A percentile compares a stretch with the other conserved stretches of the same genome.
phyloP scores from a whole-genome alignment of 2,113 vertebrate species.

The Pachycephala philippinensis region DNA sequence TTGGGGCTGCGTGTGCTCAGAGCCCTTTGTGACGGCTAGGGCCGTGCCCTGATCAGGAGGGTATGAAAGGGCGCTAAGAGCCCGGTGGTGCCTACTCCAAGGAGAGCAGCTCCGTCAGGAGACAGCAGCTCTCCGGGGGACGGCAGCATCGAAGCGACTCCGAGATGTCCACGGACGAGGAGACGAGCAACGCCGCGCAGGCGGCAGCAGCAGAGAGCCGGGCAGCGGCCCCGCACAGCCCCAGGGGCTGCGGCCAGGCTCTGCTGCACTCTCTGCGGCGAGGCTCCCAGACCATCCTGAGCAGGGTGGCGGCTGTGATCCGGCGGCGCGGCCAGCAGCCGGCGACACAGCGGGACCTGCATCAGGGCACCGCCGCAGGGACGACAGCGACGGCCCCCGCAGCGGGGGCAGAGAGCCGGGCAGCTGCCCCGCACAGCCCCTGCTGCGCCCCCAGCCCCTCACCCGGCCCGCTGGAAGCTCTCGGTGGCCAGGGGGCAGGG shows the following conservation, averaged over 20 bases:
- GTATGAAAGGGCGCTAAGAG: not conserved
- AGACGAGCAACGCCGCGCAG: not conserved
- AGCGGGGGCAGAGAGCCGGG: not conserved
- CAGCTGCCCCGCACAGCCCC: not conserved
- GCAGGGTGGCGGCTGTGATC: not conserved
- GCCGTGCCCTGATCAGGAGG: accelerated
- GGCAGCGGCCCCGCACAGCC: not conserved
- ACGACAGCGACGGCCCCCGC: no score
- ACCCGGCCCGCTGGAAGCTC: not conserved
- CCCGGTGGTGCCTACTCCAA: not conserved
- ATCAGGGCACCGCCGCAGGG: accelerated
- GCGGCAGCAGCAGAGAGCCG: not conserved
- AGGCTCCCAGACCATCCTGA: not conserved
- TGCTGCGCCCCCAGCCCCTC: not conserved
- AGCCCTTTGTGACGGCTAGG: not conserved
- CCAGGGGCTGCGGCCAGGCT: not conserved
- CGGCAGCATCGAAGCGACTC: accelerated
- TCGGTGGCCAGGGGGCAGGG: not conserved
- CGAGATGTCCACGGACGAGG: not conserved
- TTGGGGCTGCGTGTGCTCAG: not conserved
- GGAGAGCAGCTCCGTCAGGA: not conserved
- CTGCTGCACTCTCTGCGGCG: not conserved
- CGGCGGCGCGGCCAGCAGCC: not conserved
- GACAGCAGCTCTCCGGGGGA: not conserved
- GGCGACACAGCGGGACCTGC: not conserved